Base-by-base conservation (phyloP, 2,113 vertebrate genomes). In the Macrotis lagotis region DNA sequence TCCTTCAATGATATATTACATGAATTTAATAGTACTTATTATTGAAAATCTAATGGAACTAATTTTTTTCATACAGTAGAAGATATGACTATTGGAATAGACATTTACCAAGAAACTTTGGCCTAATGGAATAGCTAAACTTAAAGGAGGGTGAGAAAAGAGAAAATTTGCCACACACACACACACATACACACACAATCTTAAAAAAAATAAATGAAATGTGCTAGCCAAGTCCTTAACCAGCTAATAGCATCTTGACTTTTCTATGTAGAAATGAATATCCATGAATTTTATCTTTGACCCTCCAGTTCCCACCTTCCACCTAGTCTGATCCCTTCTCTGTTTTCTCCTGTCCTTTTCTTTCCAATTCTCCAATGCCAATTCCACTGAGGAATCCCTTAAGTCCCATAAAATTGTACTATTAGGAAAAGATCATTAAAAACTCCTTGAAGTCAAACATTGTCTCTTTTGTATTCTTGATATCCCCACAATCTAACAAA, bases 11-110 rank as follows among this genome's bases (percentile, higher is more conserved):
- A 26, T 50, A 8, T 90, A 9, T 92, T 88, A 55, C 88, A 89
- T 88, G 5, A 55, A 94, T 9, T 94, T 83, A 48, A 74, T 96
- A 91, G 93, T 8, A 89, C 88, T 91, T 90, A 88, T 96, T 94
- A 90, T 83, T 94, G 95, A 47, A 93, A 92, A 74, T 91, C 89
- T 90, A 74, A 51, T 91, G 44, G 47, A 59, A 94, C 96, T 93
- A 94, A 88, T 95, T 95, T 96, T 94, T 26, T 83, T 83, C n/a
- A 51, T 91, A 28, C 49, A 52, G 1, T 47, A 5, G 7, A 50
- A 44, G 44, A 94, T 91, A 28, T 47, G 16, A 50, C 94, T 91
- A 90, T 96, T 93, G n/a, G 88, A 50, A 37, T 96, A 94, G 93
- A 51, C 66, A 91, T 96, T 91, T 95, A 26, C 59, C 22, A 89